Evolutionary conservation across 2,113 vertebrate genomes (phyloP).

Genomic region (Ptychochromis oligacanthus): DNA sequence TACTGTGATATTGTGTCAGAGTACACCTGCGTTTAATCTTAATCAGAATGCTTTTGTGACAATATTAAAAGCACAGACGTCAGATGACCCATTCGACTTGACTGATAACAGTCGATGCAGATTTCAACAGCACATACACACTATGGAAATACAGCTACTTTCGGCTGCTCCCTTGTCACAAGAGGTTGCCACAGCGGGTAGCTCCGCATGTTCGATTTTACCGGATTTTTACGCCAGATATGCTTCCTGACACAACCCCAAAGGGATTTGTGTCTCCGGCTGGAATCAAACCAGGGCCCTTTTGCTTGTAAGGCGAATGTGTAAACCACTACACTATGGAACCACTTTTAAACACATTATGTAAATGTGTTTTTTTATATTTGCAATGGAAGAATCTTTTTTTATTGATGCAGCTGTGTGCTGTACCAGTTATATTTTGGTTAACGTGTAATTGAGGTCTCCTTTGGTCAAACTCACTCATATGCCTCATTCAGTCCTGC

Average conservation of each 20-base stretch:
- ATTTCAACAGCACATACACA: background rate
- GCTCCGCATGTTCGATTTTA: too few relatives aligned
- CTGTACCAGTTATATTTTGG: constrained; percentile 3
- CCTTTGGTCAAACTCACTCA: constrained; percentile 15
- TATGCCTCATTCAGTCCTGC: constrained; percentile 23
- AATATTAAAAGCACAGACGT: background rate
- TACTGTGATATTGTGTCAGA: background rate
- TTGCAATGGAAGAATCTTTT: background rate
- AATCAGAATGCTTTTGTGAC: background rate
- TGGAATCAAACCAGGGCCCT: too few relatives aligned
- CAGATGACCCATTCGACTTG: too few relatives aligned
- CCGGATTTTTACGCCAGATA: too few relatives aligned
- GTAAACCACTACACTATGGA: too few relatives aligned
- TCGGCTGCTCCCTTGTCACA: too few relatives aligned
- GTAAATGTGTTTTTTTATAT: background rate
- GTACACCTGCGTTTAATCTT: background rate
- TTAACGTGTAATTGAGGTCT: constrained; percentile 44
- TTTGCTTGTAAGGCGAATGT: too few relatives aligned
- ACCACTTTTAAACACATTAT: background rate
- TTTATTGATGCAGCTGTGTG: background rate
- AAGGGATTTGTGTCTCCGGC: too few relatives aligned
- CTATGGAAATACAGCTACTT: background rate
- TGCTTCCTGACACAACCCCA: too few relatives aligned
- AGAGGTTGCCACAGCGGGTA: too few relatives aligned
- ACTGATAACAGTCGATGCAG: background rate